Evolutionary conservation across 2,888 invertebrate species (phyloP).

Genomic region (Leptarthrus brevirostris): DNA sequence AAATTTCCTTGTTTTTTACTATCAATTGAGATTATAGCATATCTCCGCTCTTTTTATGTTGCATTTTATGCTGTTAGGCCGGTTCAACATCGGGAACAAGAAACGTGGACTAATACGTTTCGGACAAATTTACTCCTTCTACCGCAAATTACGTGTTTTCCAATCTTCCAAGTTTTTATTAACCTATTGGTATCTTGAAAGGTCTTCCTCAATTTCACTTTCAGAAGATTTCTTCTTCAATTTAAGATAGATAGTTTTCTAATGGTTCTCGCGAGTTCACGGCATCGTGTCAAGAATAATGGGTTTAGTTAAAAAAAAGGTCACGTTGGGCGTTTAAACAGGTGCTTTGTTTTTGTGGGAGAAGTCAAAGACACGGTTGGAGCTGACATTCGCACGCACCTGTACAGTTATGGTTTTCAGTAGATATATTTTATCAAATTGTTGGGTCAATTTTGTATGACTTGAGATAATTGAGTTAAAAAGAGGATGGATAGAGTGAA

Average conservation of each 20-base stretch:
- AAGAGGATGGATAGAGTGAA: too few relatives aligned
- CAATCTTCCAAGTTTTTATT: not conserved
- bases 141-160: not conserved
- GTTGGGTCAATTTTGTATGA: too few relatives aligned
- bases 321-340: too few relatives aligned
- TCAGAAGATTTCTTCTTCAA: slow-evolving; percentile 8
- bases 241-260: slow-evolving; percentile 1
- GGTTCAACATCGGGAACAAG: slow-evolving; percentile 14
- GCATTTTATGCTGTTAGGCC: slow-evolving; percentile 9
- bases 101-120: slow-evolving; percentile 8
- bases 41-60: not conserved
- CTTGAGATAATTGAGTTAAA: too few relatives aligned
- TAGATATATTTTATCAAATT: too few relatives aligned
- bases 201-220: slow-evolving; percentile 31
- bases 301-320: too few relatives aligned
- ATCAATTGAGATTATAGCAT: not conserved
- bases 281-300: too few relatives aligned
- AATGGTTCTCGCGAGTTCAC: too few relatives aligned
- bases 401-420: too few relatives aligned
- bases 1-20: not conserved
- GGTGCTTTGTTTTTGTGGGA: too few relatives aligned
- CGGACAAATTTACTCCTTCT: slow-evolving; percentile 26
- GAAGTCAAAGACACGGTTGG: too few relatives aligned
- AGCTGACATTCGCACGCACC: too few relatives aligned
- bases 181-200: slow-evolving; percentile 6